phyloP scores from a whole-genome alignment of 2,888 invertebrate genomes.

The Tipula lateralis region DNA sequence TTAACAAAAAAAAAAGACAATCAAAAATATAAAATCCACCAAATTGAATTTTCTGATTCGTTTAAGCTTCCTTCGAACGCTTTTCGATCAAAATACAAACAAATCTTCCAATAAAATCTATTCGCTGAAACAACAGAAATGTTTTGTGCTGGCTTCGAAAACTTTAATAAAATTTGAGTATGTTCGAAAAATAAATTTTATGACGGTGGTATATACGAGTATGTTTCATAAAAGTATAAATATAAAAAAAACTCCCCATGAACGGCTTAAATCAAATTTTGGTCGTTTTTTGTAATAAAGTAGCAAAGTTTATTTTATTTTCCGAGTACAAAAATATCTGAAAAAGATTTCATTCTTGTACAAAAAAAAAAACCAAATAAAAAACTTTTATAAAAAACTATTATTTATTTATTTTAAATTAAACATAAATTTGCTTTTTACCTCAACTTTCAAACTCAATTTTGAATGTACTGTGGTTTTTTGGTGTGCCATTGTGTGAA shows the following conservation, averaged over 20 bases:
- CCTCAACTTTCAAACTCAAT: neutral
- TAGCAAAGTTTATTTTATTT: neutral
- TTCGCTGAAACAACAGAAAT: neutral
- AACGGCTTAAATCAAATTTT: neutral
- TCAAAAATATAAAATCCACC: neutral
- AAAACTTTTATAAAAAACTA: too few relatives aligned
- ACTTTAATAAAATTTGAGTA: neutral
- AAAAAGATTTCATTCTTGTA: neutral
- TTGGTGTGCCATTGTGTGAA: neutral
- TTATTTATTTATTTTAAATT: neutral
- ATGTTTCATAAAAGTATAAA: neutral
- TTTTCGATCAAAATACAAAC: neutral
- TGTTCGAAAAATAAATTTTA: neutral
- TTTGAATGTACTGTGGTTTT: neutral
- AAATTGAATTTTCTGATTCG: neutral
- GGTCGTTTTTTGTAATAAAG: neutral
- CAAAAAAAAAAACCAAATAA: neutral
- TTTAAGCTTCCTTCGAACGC: neutral
- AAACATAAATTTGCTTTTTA: neutral
- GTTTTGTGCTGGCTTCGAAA: neutral
- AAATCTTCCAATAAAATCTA: neutral
- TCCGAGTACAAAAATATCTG: neutral
- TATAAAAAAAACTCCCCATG: neutral
- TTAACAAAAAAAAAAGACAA: too few relatives aligned
- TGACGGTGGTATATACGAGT: neutral